Conservation (phyloP, 2,888 invertebrate genomes). For the Drosophila mercatorum region DNA sequence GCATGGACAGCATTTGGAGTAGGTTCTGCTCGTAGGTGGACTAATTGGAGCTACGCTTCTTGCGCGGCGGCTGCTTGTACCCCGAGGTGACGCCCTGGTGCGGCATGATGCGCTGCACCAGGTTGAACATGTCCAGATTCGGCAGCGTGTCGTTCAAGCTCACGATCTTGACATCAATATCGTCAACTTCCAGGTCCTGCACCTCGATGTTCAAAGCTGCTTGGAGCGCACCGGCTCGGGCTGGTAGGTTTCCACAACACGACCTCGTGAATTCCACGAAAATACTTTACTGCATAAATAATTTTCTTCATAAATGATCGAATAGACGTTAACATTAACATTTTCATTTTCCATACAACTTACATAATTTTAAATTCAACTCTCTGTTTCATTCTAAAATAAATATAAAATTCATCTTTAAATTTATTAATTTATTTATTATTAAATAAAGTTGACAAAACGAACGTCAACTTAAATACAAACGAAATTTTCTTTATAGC, state of each 20-base stretch:
- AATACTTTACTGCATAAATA: no score
- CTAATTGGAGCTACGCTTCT: constrained; percentile 73
- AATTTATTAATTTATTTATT: no score
- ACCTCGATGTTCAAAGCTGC: constrained; percentile 98
- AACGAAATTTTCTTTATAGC: no score
- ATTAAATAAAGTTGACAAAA: no score
- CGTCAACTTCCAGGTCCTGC: constrained; percentile 89
- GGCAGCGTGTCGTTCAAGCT: constrained; percentile 98
- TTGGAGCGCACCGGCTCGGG: constrained; percentile 94
- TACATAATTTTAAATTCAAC: no score
- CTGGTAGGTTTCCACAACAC: constrained; percentile 88
- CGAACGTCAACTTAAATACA: no score
- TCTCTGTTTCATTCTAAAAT: no score
- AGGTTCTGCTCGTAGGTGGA: constrained; percentile 86
- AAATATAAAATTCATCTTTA: no score
- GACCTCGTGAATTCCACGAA: no score
- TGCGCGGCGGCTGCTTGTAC: constrained; percentile 87
- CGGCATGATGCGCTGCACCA: constrained; percentile 94
- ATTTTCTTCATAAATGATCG: no score
- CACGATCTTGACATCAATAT: constrained; percentile 93
- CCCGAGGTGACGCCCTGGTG: constrained; percentile 93
- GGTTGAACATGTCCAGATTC: constrained; percentile 97
- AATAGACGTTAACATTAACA: no score
- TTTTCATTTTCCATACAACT: no score
- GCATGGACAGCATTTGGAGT: constrained; percentile 92